Percentiles rank a stretch among this genome's conserved stretches.
Evolutionary conservation across 2,113 vertebrate genomes (phyloP).

Genomic region (Mesoclemmys tuberculata): DNA sequence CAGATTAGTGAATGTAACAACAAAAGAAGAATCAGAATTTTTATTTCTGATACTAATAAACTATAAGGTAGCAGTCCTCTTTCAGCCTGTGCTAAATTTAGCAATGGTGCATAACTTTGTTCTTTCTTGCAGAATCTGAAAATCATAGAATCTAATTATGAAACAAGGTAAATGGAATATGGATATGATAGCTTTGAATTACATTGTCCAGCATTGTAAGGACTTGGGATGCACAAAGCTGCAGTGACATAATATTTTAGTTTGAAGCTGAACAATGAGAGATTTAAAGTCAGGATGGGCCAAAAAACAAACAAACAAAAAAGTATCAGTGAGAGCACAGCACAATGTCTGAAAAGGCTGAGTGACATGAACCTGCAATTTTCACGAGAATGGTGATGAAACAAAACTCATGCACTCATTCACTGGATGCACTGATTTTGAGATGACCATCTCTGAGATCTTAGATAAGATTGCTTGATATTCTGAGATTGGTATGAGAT

Average conservation of each 20-base stretch:
- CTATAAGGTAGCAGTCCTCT: background rate
- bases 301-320: background rate
- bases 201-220: background rate
- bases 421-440: background rate
- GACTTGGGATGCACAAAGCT: background rate
- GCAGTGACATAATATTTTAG: background rate
- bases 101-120: background rate
- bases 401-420: background rate
- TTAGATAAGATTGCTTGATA: background rate
- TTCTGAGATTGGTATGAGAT: background rate
- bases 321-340: fast-evolving
- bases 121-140: background rate
- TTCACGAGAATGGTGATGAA: background rate
- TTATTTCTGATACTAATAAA: background rate
- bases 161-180: background rate
- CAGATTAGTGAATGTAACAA: background rate
- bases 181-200: background rate
- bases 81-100: background rate
- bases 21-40: background rate
- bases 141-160: background rate
- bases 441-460: background rate
- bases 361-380: background rate
- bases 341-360: background rate
- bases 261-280: background rate
- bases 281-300: background rate